Evolutionary conservation across 2,113 vertebrate species (phyloP).

Genomic region (Tamias sibiricus): DNA sequence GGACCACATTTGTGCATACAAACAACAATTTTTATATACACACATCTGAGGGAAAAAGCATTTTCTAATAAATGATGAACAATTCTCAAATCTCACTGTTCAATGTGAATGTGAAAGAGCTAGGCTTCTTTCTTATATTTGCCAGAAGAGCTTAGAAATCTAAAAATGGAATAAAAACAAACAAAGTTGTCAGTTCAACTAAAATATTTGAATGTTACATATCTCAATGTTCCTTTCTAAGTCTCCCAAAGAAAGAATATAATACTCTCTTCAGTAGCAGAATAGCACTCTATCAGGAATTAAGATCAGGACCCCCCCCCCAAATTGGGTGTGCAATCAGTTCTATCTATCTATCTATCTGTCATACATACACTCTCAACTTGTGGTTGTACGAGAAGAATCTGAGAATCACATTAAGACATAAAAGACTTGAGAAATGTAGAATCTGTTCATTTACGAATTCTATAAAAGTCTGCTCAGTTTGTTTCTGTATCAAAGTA

Average conservation of each 20-base stretch:
- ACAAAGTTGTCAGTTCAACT: not conserved
- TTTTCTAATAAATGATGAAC: constrained; percentile 62
- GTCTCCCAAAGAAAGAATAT: not conserved
- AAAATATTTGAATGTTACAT: constrained; percentile 18
- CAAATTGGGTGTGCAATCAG: not conserved
- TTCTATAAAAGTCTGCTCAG: not conserved
- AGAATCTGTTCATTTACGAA: not conserved
- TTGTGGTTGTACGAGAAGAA: not conserved
- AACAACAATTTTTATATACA: not conserved
- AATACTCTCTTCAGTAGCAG: not conserved
- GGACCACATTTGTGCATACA: not conserved
- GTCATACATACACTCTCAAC: not conserved
- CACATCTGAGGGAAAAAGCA: not conserved
- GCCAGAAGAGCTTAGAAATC: not conserved
- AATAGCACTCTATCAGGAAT: not conserved
- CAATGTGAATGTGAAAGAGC: not conserved
- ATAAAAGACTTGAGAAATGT: not conserved
- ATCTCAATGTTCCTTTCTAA: not conserved
- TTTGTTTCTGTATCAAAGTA: not conserved
- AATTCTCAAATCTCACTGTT: constrained; percentile 44
- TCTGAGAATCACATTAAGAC: not conserved
- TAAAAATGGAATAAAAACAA: constrained; percentile 8
- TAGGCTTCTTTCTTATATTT: not conserved
- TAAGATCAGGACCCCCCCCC: not conserved
- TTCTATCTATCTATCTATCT: not conserved